Percentiles rank a stretch among this genome's conserved stretches.
These are phyloP conservation scores for Hemicrepidius hirtus DNA, from an alignment of 2,888 invertebrate species.

Conservation along the genomic window DNA sequence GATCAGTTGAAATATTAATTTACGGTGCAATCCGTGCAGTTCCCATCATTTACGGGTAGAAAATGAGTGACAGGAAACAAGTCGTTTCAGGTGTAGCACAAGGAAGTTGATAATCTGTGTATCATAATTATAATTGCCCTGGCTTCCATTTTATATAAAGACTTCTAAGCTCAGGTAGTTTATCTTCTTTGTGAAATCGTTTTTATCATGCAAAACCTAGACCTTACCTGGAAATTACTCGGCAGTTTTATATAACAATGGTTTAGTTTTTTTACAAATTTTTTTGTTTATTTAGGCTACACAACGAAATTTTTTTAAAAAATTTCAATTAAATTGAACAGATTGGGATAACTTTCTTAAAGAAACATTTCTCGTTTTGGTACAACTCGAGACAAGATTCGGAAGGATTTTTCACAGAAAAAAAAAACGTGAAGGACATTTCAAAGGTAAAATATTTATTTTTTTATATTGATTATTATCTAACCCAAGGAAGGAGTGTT, in stretches of 20 bases:
- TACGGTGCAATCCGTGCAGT: not conserved
- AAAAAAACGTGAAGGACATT: too few relatives aligned
- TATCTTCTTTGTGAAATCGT: slow-evolving; percentile 17
- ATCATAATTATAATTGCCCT: slow-evolving; percentile 20
- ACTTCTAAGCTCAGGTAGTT: not conserved
- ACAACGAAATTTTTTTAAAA: too few relatives aligned
- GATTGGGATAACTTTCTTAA: too few relatives aligned
- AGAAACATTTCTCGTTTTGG: too few relatives aligned
- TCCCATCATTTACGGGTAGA: not conserved
- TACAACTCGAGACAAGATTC: too few relatives aligned
- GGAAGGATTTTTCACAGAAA: too few relatives aligned
- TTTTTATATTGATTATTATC: too few relatives aligned
- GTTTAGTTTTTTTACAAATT: not conserved
- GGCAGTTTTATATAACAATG: not conserved
- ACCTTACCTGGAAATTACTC: slow-evolving; percentile 7
- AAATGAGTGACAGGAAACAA: slow-evolving; percentile 57
- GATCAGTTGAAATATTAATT: not conserved
- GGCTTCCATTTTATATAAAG: slow-evolving; percentile 1
- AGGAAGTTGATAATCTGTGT: slow-evolving; percentile 60
- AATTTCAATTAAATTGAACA: too few relatives aligned
- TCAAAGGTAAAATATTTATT: too few relatives aligned
- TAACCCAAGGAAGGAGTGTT: too few relatives aligned
- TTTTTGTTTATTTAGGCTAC: too few relatives aligned
- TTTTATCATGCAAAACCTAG: slow-evolving; percentile 9
- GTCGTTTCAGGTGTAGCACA: slow-evolving; percentile 54